Evolutionary conservation across 2,797 vertebrate genomes (phyloP), one percentile per base, ranked within the genome.

Genomic region (Xerus rutilus): DNA sequence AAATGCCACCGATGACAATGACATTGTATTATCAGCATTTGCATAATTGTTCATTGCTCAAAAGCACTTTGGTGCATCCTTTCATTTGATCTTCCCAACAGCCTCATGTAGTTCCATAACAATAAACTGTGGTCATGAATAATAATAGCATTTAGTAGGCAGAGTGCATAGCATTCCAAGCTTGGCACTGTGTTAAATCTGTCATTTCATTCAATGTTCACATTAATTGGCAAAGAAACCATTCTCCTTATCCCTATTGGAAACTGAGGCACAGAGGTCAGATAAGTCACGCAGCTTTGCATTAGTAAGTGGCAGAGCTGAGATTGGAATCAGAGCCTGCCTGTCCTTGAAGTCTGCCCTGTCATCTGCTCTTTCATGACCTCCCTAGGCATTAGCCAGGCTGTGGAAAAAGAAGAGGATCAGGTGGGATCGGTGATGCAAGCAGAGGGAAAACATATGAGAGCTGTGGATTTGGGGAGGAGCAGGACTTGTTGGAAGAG

Each of bases 401-500:
- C 57, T 45, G 23, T 21, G 84, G 28, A 59, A 52, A 23, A 57
- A 17, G 28, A 13, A 25, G 28, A 18, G 28, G 20, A 72, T 13
- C 25, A 14, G 1, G 30, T 15, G 25, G 3, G 7, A 6, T 3
- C 4, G 5, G 47, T 18, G n/a, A 18, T 49, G 39, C 43, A 3
- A 35, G 74, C 84, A 79, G 65, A 73, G 85, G 8, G 21, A 6
- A 43, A 20, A 69, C 39, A 3, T 3, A 23, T 1, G 18, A 57
- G 32, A 17, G n/a, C 17, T 5, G 1, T 47, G 39, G 65, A n/a
- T 30, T 30, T 81, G 14, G 13, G 49, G 9, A 8, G 59, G 18
- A 3, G 7, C 11, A 3, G 8, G 39, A 21, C 74, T 73, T 28
- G 11, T 9, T 54, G 67, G 6, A 35, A 35, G 57, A 25, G 35